Conservation (phyloP, 1,140 invertebrate species). For the Gryon sp. region DNA sequence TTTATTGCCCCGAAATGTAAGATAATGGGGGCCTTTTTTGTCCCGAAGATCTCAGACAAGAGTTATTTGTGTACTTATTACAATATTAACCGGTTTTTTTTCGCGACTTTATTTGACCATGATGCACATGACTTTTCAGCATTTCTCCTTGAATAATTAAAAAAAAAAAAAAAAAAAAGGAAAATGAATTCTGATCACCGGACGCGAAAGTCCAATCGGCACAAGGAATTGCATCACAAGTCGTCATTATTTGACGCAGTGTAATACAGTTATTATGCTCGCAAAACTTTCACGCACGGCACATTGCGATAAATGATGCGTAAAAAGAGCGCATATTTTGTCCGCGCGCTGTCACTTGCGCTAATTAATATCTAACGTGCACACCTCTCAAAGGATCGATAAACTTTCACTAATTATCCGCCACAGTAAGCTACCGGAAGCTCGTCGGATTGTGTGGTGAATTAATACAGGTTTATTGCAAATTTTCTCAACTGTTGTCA, state of each 20-base stretch:
- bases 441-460: slow-evolving; percentile 12
- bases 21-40: slow-evolving; percentile 53
- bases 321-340: slow-evolving; percentile 43
- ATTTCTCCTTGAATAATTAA: slow-evolving; percentile 49
- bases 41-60: slow-evolving; percentile 28
- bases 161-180: too few species aligned
- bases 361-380: slow-evolving; percentile 45
- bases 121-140: slow-evolving; percentile 21
- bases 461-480: slow-evolving; percentile 7
- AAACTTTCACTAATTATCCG: slow-evolving; percentile 48
- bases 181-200: too few species aligned
- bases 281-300: slow-evolving; percentile 30
- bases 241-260: slow-evolving; percentile 44
- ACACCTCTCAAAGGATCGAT: slow-evolving; percentile 8
- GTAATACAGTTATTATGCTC: slow-evolving; percentile 53
- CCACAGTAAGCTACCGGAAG: slow-evolving; percentile 1
- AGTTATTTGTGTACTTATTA: slow-evolving; percentile 55
- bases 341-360: neutral
- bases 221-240: slow-evolving; percentile 41
- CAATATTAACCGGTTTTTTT: slow-evolving; percentile 59
- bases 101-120: slow-evolving; percentile 35
- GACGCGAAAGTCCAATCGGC: slow-evolving; percentile 15
- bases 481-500: slow-evolving; percentile 14
- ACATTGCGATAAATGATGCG: slow-evolving; percentile 43
- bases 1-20: slow-evolving; percentile 49